phyloP scores from a whole-genome alignment of 2,797 vertebrate genomes.

The Echeneis naucrates region DNA sequence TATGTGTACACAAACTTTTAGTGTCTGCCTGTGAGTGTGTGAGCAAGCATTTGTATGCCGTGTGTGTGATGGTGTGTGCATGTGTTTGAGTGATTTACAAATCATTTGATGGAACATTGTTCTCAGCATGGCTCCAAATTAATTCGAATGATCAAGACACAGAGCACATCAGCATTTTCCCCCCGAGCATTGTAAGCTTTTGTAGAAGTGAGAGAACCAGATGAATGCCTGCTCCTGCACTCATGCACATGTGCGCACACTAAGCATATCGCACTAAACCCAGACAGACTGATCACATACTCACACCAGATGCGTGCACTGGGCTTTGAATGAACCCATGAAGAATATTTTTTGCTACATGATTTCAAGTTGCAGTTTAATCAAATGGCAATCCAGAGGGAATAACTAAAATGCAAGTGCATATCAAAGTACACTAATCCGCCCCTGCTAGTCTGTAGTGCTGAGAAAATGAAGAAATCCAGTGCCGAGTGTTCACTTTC shows the following conservation, averaged over 20 bases:
- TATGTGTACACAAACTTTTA: conserved; percentile 8
- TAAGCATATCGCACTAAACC: conserved; percentile 22
- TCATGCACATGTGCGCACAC: conserved; percentile 9
- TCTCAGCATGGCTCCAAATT: conserved; percentile 72
- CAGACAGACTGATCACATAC: conserved; percentile 46
- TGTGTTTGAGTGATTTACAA: conserved; percentile 55
- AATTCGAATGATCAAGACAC: conserved; percentile 72
- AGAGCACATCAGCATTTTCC: conserved; percentile 55
- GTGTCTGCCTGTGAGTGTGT: neutral
- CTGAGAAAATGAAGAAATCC: conserved; percentile 59
- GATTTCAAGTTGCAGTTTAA: conserved; percentile 59
- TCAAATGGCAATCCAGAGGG: conserved; percentile 56
- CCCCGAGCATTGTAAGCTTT: conserved; percentile 45
- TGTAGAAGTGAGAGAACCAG: conserved; percentile 30
- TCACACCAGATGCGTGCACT: conserved; percentile 44
- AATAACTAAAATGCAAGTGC: conserved; percentile 45
- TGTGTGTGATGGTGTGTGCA: neutral
- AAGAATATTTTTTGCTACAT: conserved; percentile 53
- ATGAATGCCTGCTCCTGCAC: conserved; percentile 8
- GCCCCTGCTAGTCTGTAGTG: conserved; percentile 20
- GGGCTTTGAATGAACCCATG: conserved; percentile 44
- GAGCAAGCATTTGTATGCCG: neutral
- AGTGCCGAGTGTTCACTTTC: conserved; percentile 51
- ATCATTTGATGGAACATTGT: conserved; percentile 74
- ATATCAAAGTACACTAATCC: conserved; percentile 59